Evolutionary conservation across 1,140 invertebrate genomes (phyloP).

Genomic region (Nixonia krombeini): DNA sequence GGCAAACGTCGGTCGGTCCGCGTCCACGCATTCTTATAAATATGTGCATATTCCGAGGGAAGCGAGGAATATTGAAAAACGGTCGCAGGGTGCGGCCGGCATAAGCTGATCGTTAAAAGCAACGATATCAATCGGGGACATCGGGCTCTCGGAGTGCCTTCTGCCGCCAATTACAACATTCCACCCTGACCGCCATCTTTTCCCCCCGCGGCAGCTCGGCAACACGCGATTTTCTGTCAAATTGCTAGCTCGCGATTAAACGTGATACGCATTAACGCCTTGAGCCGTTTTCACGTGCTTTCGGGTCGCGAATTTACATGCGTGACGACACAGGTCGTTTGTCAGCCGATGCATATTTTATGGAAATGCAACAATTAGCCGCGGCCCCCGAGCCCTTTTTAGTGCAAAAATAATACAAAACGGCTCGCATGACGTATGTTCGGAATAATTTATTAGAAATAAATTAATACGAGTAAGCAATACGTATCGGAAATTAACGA

Average conservation of each 20-base stretch:
- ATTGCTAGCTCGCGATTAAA: constrained; percentile 45
- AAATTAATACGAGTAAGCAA: no score
- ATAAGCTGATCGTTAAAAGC: constrained; percentile 56
- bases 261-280: constrained; percentile 44
- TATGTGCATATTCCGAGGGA: constrained; percentile 24
- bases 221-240: constrained; percentile 59
- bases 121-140: constrained; percentile 62
- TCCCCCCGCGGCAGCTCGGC: constrained; percentile 25
- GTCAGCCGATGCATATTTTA: constrained; percentile 35
- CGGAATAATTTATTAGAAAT: no score
- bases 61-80: constrained; percentile 25
- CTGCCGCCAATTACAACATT: constrained; percentile 64
- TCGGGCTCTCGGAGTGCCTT: constrained; percentile 54
- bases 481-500: no score
- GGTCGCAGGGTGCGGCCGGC: constrained; percentile 39
- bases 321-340: constrained; percentile 43
- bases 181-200: constrained; percentile 38
- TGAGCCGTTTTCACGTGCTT: constrained; percentile 34
- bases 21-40: no score
- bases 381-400: not conserved
- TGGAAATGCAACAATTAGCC: constrained; percentile 4
- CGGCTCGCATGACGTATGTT: no score
- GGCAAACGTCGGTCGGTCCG: no score
- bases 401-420: no score
- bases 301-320: constrained; percentile 40